Conservation (phyloP, 2,888 invertebrate genomes). For the Drosophila longiperda region DNA sequence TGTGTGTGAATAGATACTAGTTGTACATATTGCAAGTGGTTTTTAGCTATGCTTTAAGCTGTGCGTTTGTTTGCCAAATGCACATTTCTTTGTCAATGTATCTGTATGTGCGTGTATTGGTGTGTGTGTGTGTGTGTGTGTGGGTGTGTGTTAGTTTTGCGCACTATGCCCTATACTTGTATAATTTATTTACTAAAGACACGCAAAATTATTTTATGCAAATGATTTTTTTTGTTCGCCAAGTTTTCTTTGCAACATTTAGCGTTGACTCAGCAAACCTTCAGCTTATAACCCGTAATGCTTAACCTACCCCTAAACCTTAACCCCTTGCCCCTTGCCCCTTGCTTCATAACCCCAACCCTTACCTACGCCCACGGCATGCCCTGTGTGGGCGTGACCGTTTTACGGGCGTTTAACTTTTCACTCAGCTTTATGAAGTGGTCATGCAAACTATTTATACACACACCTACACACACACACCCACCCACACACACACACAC, state of each 20-base stretch:
- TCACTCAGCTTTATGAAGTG: slow-evolving; percentile 68
- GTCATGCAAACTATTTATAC: slow-evolving; percentile 54
- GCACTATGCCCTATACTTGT: slow-evolving; percentile 54
- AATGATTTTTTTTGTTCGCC: slow-evolving; percentile 66
- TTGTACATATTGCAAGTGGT: slow-evolving; percentile 6
- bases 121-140: slow-evolving; percentile 18
- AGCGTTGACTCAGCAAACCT: slow-evolving; percentile 65
- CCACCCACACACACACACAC: neutral
- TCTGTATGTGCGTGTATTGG: slow-evolving; percentile 20
- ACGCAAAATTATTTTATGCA: slow-evolving; percentile 81
- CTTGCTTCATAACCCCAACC: neutral
- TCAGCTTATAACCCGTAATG: neutral
- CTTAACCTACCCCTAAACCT: neutral
- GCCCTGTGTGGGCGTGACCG: slow-evolving; percentile 62
- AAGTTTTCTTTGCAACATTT: slow-evolving; percentile 49
- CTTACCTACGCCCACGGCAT: neutral
- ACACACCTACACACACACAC: slow-evolving; percentile 5
- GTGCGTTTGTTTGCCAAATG: slow-evolving; percentile 20
- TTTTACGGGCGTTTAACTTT: slow-evolving; percentile 67
- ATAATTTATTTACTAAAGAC: slow-evolving; percentile 80
- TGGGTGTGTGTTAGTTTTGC: slow-evolving; percentile 34
- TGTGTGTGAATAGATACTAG: slow-evolving; percentile 12
- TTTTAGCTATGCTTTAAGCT: slow-evolving; percentile 8
- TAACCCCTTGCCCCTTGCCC: neutral
- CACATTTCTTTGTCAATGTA: slow-evolving; percentile 22